A percentile compares a stretch with the other conserved stretches of the same genome.
phyloP scores from a whole-genome alignment of 2,888 invertebrate species.

The Heliconius hortense region DNA sequence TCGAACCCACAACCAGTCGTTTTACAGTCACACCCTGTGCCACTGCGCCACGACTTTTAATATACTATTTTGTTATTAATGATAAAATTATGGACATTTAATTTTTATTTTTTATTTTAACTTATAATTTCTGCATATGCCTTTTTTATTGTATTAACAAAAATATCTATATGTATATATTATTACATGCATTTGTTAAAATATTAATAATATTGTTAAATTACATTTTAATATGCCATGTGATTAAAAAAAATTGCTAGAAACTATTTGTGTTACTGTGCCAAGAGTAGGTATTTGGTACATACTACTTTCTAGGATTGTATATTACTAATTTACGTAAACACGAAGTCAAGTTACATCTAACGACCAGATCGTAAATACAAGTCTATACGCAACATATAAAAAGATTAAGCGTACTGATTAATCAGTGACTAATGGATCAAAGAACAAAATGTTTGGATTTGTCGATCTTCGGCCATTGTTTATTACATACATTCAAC shows the following conservation, averaged over 20 bases:
- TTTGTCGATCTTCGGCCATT: slow-evolving; percentile 43
- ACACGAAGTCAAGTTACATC: neutral
- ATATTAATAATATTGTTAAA: neutral
- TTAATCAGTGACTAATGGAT: slow-evolving; percentile 47
- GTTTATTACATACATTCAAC: slow-evolving; percentile 34
- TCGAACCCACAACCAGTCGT: too few species aligned
- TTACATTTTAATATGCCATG: neutral
- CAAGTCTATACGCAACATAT: slow-evolving; percentile 18
- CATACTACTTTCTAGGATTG: neutral
- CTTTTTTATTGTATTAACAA: too few species aligned
- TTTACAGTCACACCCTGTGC: too few species aligned
- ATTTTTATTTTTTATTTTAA: too few species aligned
- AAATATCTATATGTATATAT: too few species aligned
- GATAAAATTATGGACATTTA: too few species aligned
- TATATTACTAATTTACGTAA: slow-evolving; percentile 5
- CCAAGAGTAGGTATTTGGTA: neutral
- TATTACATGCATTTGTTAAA: too few species aligned
- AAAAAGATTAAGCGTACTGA: slow-evolving; percentile 36
- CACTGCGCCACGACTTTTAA: too few species aligned
- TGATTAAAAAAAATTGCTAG: neutral
- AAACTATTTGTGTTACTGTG: neutral
- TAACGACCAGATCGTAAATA: slow-evolving; percentile 9
- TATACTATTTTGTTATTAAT: too few species aligned
- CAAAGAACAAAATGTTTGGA: slow-evolving; percentile 48
- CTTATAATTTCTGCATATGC: too few species aligned